phyloP scores from a whole-genome alignment of 1,140 invertebrate species.

The Drosophila rufa region DNA sequence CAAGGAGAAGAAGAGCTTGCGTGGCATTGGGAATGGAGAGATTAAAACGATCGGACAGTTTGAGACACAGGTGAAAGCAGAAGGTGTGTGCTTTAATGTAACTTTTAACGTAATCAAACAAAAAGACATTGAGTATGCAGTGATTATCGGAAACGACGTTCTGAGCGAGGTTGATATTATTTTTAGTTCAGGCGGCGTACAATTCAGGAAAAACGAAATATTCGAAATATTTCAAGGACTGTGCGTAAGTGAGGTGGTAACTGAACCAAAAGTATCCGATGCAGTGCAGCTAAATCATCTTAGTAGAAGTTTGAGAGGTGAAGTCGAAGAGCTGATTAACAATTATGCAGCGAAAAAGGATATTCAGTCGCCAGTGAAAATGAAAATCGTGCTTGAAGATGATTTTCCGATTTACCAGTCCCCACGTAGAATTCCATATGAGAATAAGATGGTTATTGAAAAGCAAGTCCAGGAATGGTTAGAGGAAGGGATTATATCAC shows the following conservation, averaged over 20 bases:
- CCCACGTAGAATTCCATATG: background rate
- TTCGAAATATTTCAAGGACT: too few relatives aligned
- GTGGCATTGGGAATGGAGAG: too few relatives aligned
- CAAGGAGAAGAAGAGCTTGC: too few relatives aligned
- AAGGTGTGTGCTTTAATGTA: background rate
- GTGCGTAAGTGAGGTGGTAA: background rate
- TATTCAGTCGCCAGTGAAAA: background rate
- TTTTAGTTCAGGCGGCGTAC: too few relatives aligned
- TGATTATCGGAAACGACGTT: background rate
- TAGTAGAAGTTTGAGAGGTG: background rate
- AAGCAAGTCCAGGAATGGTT: background rate
- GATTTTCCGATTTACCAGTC: background rate
- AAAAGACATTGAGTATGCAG: background rate
- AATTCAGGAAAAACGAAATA: background rate
- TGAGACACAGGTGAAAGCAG: background rate
- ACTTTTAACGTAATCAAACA: background rate
- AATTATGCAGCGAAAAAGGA: background rate
- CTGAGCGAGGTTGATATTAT: background rate
- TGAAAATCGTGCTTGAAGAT: conserved; percentile 1
- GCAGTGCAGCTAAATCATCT: background rate
- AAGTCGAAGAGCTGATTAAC: background rate
- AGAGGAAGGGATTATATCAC: too few relatives aligned
- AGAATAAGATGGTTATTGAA: background rate
- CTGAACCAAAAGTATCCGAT: background rate
- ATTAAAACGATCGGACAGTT: too few relatives aligned